Conservation (phyloP, 1,140 invertebrate species). For the Heliconius congener region DNA sequence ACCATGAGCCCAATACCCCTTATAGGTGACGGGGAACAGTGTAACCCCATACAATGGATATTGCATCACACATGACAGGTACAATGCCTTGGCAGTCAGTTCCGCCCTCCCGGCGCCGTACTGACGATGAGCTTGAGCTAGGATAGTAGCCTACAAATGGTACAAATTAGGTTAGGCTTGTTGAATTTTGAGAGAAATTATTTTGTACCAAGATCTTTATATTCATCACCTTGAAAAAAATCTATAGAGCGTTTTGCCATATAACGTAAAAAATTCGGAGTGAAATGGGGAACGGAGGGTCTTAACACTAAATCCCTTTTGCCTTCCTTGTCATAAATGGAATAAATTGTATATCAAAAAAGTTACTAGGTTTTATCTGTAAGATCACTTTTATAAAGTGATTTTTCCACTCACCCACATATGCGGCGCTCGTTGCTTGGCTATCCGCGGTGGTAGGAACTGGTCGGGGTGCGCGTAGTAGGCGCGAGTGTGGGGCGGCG, state of each 20-base stretch:
- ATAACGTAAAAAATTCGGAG: too few species aligned
- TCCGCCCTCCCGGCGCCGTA: slow-evolving; percentile 95
- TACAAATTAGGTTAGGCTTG: too few species aligned
- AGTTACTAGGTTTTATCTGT: too few species aligned
- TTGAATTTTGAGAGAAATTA: too few species aligned
- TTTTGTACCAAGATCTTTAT: too few species aligned
- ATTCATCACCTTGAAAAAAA: too few species aligned
- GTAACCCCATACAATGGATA: slow-evolving; percentile 97
- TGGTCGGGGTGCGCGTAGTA: slow-evolving; percentile 78
- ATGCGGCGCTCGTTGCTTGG: slow-evolving; percentile 61
- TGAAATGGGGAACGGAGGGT: too few species aligned
- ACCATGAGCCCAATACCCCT: slow-evolving; percentile 95
- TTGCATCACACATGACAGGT: slow-evolving; percentile 98
- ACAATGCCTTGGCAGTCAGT: slow-evolving; percentile 95
- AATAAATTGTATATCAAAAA: too few species aligned
- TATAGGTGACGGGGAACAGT: slow-evolving; percentile 94
- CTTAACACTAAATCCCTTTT: too few species aligned
- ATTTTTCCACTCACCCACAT: slow-evolving; percentile 65
- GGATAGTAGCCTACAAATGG: slow-evolving; percentile 85
- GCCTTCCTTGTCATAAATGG: too few species aligned
- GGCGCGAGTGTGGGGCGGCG: slow-evolving; percentile 73
- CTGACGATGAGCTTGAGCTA: slow-evolving; percentile 92
- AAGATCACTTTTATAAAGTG: too few species aligned
- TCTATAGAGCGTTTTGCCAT: too few species aligned
- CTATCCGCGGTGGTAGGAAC: slow-evolving; percentile 73